Percentiles rank a stretch among this genome's conserved stretches.
These are phyloP conservation scores for Caenorhabditis imperialis DNA, from an alignment of 2,888 invertebrate genomes.

Conservation along the genomic window DNA sequence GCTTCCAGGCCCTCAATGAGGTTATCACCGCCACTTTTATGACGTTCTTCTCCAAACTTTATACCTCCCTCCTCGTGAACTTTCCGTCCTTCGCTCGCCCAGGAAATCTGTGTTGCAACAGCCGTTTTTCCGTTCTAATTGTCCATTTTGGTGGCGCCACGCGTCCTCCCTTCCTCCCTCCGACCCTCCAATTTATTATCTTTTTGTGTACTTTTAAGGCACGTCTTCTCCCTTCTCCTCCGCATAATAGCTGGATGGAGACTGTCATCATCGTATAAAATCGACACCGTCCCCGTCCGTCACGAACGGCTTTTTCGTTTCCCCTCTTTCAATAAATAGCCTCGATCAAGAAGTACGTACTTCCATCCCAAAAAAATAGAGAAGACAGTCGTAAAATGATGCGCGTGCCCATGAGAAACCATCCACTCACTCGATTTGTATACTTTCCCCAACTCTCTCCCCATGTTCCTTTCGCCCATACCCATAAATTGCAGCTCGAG, in stretches of 20 bases:
- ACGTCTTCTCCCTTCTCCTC: slow-evolving; percentile 11
- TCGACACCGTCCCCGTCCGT: slow-evolving; percentile 29
- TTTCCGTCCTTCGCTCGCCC: too few relatives aligned
- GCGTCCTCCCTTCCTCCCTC: too few relatives aligned
- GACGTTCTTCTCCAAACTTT: slow-evolving; percentile 26
- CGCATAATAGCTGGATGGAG: slow-evolving; percentile 35
- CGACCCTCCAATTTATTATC: slow-evolving; percentile 47
- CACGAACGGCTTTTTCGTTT: slow-evolving; percentile 10
- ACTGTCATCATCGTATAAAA: slow-evolving; percentile 33
- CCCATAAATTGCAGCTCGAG: not conserved
- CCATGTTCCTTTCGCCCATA: slow-evolving; percentile 13
- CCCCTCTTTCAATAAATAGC: slow-evolving; percentile 40
- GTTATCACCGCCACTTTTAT: slow-evolving; percentile 47
- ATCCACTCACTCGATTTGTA: not conserved
- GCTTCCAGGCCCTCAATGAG: slow-evolving; percentile 38
- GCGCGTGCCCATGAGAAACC: slow-evolving; percentile 20
- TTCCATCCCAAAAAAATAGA: slow-evolving; percentile 30
- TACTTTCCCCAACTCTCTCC: slow-evolving; percentile 3
- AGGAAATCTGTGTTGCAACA: too few relatives aligned
- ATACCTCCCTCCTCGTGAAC: too few relatives aligned
- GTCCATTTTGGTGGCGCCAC: too few relatives aligned
- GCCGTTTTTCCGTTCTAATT: too few relatives aligned
- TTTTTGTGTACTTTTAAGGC: slow-evolving; percentile 49
- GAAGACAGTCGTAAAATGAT: slow-evolving; percentile 43
- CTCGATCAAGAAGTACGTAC: slow-evolving; percentile 33